A percentile compares a stretch with the other conserved stretches of the same genome.
These are phyloP conservation scores for Tautogolabrus adspersus DNA, from an alignment of 2,113 vertebrate genomes.

Conservation along the genomic window DNA sequence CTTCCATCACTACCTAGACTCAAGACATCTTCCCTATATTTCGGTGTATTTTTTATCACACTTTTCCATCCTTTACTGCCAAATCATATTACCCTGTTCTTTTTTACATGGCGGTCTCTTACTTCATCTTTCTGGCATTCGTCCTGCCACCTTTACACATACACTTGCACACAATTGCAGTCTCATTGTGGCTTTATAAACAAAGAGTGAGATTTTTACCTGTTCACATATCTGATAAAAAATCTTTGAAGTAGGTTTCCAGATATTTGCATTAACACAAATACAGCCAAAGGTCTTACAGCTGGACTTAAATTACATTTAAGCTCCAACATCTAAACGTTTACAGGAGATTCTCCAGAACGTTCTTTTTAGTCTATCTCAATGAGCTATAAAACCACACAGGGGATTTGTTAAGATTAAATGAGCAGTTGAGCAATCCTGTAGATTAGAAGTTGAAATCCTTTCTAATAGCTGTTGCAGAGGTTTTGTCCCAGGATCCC, in stretches of 20 bases:
- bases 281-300: background rate
- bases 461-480: conserved; percentile 41
- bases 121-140: background rate
- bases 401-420: conserved; percentile 40
- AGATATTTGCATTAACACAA: conserved; percentile 3
- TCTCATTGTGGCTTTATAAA: conserved; percentile 24
- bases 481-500: conserved; percentile 38
- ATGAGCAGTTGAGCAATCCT: conserved; percentile 31
- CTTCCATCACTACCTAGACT: conserved; percentile 15
- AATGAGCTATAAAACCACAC: conserved; percentile 34
- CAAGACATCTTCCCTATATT: background rate
- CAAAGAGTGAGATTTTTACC: background rate
- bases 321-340: background rate
- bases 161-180: background rate
- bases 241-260: background rate
- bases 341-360: conserved; percentile 28
- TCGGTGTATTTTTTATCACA: background rate
- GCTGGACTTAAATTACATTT: conserved; percentile 10
- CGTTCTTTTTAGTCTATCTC: conserved; percentile 10
- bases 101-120: background rate
- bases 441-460: conserved; percentile 42
- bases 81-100: conserved; percentile 20
- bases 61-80: conserved; percentile 30
- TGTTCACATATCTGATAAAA: background rate
- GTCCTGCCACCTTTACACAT: conserved; percentile 3